phyloP scores from a whole-genome alignment of 2,113 vertebrate genomes.

The Australoheros scitulus region DNA sequence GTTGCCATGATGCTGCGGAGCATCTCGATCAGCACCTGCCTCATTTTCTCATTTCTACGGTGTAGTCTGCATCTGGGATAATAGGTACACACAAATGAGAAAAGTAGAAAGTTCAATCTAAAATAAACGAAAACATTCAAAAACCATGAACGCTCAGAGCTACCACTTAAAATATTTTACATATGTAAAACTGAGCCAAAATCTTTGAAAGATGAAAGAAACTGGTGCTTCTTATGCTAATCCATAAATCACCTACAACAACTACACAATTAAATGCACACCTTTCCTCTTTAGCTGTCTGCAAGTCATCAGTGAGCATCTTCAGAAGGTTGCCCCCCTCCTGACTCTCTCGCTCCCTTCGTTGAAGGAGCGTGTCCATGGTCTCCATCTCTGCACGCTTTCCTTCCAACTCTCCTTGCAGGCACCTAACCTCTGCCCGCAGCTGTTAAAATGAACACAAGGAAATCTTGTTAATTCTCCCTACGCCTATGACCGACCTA shows the following conservation, averaged over 20 bases:
- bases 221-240: too few species aligned
- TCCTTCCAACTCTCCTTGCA: slow-evolving; percentile 81
- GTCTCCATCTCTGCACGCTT: slow-evolving; percentile 83
- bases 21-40: slow-evolving; percentile 85
- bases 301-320: slow-evolving; percentile 86
- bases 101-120: too few species aligned
- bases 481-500: background rate
- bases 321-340: slow-evolving; percentile 85
- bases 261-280: slow-evolving; percentile 39
- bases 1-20: slow-evolving; percentile 78
- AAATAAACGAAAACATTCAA: background rate
- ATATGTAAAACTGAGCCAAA: background rate
- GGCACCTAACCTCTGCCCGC: slow-evolving; percentile 77
- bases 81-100: background rate
- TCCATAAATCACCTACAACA: background rate
- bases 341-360: slow-evolving; percentile 84
- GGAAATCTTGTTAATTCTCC: background rate
- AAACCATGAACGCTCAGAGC: fast-evolving
- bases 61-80: slow-evolving; percentile 80
- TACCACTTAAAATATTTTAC: background rate
- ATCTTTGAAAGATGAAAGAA: too few species aligned
- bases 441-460: slow-evolving; percentile 72
- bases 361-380: slow-evolving; percentile 83
- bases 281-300: slow-evolving; percentile 82
- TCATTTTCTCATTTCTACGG: slow-evolving; percentile 80